These are phyloP conservation scores for Panonychus citri DNA, from an alignment of 1,140 invertebrate species.

Conservation along the genomic window DNA sequence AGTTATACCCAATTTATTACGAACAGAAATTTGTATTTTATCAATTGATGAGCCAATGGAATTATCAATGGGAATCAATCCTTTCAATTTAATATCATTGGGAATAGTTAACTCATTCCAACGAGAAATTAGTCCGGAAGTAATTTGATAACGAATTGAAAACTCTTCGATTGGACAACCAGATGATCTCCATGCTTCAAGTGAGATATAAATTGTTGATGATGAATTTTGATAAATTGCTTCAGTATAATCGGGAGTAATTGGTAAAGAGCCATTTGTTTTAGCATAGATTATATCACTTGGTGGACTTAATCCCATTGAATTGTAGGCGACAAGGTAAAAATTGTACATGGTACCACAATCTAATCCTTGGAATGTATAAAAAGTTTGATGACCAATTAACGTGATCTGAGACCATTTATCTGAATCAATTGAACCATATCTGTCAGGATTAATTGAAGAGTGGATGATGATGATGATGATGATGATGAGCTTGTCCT, in stretches of 20 bases:
- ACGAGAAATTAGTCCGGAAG: not conserved
- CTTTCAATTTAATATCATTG: not conserved
- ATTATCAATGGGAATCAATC: not conserved
- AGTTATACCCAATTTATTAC: not conserved
- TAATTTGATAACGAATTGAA: not conserved
- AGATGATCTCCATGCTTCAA: slow-evolving; percentile 48
- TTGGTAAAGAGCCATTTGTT: slow-evolving; percentile 21
- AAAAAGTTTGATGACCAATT: slow-evolving; percentile 37
- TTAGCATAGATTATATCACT: slow-evolving; percentile 19
- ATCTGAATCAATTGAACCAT: no score
- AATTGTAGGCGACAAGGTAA: slow-evolving; percentile 23
- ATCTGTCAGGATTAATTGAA: no score
- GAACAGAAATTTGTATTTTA: not conserved
- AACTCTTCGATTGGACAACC: slow-evolving; percentile 39
- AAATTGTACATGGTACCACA: slow-evolving; percentile 43
- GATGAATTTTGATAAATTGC: slow-evolving; percentile 40
- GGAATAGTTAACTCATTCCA: not conserved
- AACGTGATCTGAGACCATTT: slow-evolving; percentile 36
- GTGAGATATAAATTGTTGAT: slow-evolving; percentile 38
- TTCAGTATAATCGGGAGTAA: slow-evolving; percentile 13
- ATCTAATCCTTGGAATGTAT: slow-evolving; percentile 40
- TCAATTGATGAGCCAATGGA: not conserved
- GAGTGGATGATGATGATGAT: no score
- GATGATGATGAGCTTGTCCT: not conserved
- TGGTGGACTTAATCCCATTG: slow-evolving; percentile 20